Evolutionary conservation across 2,113 vertebrate species (phyloP).

Genomic region (Oryzias melastigma): DNA sequence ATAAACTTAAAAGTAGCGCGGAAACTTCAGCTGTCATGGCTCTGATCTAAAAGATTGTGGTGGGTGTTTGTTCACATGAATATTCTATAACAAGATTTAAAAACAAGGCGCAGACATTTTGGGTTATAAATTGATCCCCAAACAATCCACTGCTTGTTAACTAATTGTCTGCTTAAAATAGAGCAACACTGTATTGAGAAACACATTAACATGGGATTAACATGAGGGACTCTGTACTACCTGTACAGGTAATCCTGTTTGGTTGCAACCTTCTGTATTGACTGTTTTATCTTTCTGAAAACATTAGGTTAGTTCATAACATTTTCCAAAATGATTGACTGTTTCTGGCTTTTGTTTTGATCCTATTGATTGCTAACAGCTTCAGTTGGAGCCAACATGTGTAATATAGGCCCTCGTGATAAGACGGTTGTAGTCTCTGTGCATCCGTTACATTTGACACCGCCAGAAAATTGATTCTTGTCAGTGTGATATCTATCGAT

Average conservation of each 20-base stretch:
- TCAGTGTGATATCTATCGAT: constrained; percentile 11
- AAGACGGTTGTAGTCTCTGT: constrained; percentile 1
- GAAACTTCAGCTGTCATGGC: constrained; percentile 2
- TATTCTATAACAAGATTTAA: constrained; percentile 4
- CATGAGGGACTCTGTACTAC: not conserved
- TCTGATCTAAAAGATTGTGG: not conserved
- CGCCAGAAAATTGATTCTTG: constrained; percentile 23
- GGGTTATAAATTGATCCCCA: too few relatives aligned
- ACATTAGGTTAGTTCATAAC: too few relatives aligned
- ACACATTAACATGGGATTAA: constrained; percentile 4
- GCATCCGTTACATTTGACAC: not conserved
- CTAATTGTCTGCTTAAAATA: constrained; percentile 10
- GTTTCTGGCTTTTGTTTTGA: too few relatives aligned
- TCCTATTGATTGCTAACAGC: constrained; percentile 2
- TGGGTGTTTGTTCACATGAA: constrained; percentile 13
- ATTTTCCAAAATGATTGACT: too few relatives aligned
- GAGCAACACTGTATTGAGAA: constrained; percentile 8
- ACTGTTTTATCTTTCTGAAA: too few relatives aligned
- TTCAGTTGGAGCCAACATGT: not conserved
- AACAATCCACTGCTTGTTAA: not conserved
- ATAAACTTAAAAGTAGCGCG: constrained; percentile 5
- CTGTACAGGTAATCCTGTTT: too few relatives aligned
- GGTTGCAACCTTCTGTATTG: too few relatives aligned
- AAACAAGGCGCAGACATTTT: not conserved
- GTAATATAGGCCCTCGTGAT: not conserved